These are phyloP conservation scores for Toxotes chatareus DNA, from an alignment of 2,113 vertebrate genomes.

Conservation along the genomic window DNA sequence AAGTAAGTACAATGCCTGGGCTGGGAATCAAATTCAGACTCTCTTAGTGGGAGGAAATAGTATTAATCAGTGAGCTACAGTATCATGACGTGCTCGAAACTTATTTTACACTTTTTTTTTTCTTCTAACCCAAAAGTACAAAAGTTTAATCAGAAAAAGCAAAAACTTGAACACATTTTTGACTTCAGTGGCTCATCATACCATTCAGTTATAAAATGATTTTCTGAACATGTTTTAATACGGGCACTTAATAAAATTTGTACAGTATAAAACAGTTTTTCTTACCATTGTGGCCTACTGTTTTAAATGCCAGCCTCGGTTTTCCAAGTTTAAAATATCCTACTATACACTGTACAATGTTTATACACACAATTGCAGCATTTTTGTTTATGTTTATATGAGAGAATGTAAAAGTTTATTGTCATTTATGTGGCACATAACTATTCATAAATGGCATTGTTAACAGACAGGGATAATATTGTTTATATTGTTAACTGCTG, in stretches of 20 bases:
- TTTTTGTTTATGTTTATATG: not conserved
- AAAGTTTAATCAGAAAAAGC: not conserved
- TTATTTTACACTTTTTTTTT: not conserved
- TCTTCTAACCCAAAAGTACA: not conserved
- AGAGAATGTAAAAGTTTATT: not conserved
- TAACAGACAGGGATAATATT: not conserved
- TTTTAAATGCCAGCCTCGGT: not conserved
- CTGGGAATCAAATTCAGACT: constrained; percentile 34
- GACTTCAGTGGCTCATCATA: not conserved
- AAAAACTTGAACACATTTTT: not conserved
- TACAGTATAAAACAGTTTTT: not conserved
- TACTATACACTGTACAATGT: no score
- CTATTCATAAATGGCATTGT: not conserved
- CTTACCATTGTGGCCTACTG: no score
- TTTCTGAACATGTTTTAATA: not conserved
- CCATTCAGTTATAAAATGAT: not conserved
- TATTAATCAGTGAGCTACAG: constrained; percentile 18
- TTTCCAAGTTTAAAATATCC: not conserved
- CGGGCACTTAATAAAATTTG: not conserved
- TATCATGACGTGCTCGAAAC: not conserved
- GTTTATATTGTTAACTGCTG: not conserved
- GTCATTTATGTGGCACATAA: not conserved
- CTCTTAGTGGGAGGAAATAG: constrained; percentile 1
- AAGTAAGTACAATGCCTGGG: constrained; percentile 8
- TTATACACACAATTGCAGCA: no score